phyloP scores from a whole-genome alignment of 2,888 invertebrate genomes.

The Sthenelais limicola region DNA sequence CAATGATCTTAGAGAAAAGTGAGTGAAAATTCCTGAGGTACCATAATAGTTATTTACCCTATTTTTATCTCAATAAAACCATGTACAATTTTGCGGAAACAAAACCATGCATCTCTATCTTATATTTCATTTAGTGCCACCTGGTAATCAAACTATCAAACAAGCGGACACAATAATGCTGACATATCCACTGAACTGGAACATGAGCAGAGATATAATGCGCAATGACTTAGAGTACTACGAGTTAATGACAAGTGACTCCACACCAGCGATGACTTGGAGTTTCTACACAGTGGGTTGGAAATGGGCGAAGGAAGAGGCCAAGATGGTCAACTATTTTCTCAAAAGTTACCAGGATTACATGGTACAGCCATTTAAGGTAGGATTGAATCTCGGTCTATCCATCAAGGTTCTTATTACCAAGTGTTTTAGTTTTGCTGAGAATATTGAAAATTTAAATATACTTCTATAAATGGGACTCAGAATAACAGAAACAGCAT shows the following conservation, averaged over 20 bases:
- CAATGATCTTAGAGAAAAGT: too few relatives aligned
- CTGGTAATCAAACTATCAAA: conserved; percentile 49
- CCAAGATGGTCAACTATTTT: conserved; percentile 49
- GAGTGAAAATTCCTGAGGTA: too few relatives aligned
- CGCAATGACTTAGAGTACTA: conserved; percentile 54
- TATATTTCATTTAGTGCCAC: conserved; percentile 39
- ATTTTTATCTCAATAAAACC: too few relatives aligned
- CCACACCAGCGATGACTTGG: conserved; percentile 54
- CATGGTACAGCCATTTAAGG: conserved; percentile 54
- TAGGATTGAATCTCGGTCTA: too few relatives aligned
- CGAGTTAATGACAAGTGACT: conserved; percentile 42
- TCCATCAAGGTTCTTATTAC: too few relatives aligned
- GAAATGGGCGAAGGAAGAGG: conserved; percentile 51
- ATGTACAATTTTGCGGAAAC: too few relatives aligned
- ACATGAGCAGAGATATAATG: conserved; percentile 53
- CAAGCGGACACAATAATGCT: conserved; percentile 56
- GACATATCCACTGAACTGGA: conserved; percentile 56
- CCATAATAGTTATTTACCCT: too few relatives aligned
- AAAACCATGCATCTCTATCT: too few relatives aligned
- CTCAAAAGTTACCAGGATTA: conserved; percentile 54
- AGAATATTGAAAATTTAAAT: too few relatives aligned
- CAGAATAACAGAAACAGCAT: too few relatives aligned
- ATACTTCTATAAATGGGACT: too few relatives aligned
- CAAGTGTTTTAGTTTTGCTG: too few relatives aligned
- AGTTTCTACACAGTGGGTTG: conserved; percentile 54